Conservation (phyloP, 2,113 vertebrate genomes). For the Podarcis muralis region DNA sequence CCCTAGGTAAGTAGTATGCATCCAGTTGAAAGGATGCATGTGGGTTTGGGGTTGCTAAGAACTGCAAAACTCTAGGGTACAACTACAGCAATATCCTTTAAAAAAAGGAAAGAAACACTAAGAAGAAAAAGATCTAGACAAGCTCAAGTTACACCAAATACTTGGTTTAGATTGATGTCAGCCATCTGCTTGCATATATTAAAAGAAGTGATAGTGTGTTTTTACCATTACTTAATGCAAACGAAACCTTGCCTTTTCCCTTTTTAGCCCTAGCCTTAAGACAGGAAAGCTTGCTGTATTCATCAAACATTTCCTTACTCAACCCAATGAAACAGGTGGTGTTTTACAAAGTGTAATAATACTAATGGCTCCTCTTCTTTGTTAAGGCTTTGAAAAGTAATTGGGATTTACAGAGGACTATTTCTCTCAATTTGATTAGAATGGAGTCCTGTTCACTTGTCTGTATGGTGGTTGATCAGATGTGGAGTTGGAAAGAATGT, state of each 20-base stretch:
- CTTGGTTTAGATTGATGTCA: slow-evolving; percentile 77
- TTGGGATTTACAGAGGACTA: slow-evolving; percentile 53
- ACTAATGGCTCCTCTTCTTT: slow-evolving; percentile 57
- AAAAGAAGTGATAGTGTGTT: slow-evolving; percentile 66
- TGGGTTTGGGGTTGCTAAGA: slow-evolving; percentile 68
- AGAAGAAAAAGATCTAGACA: slow-evolving; percentile 71
- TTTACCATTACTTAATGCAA: slow-evolving; percentile 70
- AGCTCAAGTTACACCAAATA: slow-evolving; percentile 81
- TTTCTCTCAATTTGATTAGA: slow-evolving; percentile 56
- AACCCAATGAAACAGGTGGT: slow-evolving; percentile 36
- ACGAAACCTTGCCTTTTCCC: slow-evolving; percentile 54
- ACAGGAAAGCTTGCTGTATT: slow-evolving; percentile 48
- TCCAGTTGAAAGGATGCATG: slow-evolving; percentile 48
- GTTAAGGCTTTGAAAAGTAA: slow-evolving; percentile 51
- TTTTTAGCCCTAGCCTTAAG: slow-evolving; percentile 65
- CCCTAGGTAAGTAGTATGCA: not conserved
- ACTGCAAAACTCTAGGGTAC: slow-evolving; percentile 71
- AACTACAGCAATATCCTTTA: slow-evolving; percentile 63
- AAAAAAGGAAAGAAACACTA: slow-evolving; percentile 7
- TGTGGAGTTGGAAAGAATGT: not conserved
- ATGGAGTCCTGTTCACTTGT: slow-evolving; percentile 16
- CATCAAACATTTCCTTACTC: slow-evolving; percentile 51
- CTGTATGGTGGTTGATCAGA: not conserved
- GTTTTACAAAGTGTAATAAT: slow-evolving; percentile 62
- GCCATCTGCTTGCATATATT: slow-evolving; percentile 72